These are phyloP conservation scores for Ormyrus thymus DNA, from an alignment of 2,888 invertebrate species.

Conservation along the genomic window DNA sequence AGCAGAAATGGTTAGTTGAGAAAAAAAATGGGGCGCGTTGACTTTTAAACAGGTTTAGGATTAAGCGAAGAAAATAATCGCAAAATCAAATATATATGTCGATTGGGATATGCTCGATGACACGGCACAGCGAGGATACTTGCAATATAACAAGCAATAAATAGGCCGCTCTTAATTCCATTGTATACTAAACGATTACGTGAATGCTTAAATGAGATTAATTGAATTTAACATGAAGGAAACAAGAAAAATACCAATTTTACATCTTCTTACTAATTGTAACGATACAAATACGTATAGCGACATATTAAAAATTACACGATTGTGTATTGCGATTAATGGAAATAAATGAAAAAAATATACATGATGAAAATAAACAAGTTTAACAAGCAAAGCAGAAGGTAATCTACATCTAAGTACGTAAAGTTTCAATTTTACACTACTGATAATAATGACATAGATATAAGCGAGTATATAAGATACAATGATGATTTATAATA, in stretches of 20 bases:
- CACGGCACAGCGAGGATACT: slow-evolving; percentile 70
- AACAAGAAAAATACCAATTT: slow-evolving; percentile 71
- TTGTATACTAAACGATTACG: slow-evolving; percentile 73
- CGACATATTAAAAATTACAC: slow-evolving; percentile 72
- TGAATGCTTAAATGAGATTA: slow-evolving; percentile 72
- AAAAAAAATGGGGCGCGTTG: slow-evolving; percentile 29
- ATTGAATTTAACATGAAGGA: slow-evolving; percentile 70
- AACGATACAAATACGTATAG: slow-evolving; percentile 73
- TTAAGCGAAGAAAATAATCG: slow-evolving; percentile 47
- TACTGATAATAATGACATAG: slow-evolving; percentile 75
- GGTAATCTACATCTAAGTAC: slow-evolving; percentile 72
- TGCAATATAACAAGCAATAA: slow-evolving; percentile 75
- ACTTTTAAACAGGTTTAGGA: slow-evolving; percentile 31
- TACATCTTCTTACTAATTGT: slow-evolving; percentile 75
- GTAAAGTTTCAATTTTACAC: slow-evolving; percentile 75
- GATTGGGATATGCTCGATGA: slow-evolving; percentile 60
- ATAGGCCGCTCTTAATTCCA: slow-evolving; percentile 73
- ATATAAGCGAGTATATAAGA: slow-evolving; percentile 71
- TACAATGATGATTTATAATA: slow-evolving; percentile 73
- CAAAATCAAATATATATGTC: slow-evolving; percentile 45
- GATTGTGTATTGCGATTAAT: slow-evolving; percentile 70
- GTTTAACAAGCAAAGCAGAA: slow-evolving; percentile 62
- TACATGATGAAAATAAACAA: slow-evolving; percentile 59
- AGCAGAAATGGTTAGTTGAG: slow-evolving; percentile 6
- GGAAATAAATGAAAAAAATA: slow-evolving; percentile 59